A percentile compares a stretch with the other conserved stretches of the same genome.
Conservation (phyloP, 1,140 invertebrate species). For the Dendroctonus ponderosae region DNA sequence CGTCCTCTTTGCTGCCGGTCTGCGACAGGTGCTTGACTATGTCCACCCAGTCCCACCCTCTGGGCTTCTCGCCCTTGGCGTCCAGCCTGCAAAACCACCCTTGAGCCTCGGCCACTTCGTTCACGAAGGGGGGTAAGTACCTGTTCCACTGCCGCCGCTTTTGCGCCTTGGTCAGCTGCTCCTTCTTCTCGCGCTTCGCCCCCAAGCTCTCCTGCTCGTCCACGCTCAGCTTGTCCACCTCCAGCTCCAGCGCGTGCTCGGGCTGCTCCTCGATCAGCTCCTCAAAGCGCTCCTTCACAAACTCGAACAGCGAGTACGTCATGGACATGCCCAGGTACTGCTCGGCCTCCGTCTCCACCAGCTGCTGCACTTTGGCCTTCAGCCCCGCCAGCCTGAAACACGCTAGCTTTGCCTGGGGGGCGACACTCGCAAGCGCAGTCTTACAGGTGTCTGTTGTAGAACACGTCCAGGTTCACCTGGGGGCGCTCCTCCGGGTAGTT, state of each 20-base stretch:
- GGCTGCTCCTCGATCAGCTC: slow-evolving; percentile 72
- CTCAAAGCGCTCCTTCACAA: slow-evolving; percentile 77
- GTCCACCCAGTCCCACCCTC: slow-evolving; percentile 94
- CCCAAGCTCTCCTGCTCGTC: slow-evolving; percentile 14
- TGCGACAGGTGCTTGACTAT: slow-evolving; percentile 94
- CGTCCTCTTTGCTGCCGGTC: slow-evolving; percentile 61
- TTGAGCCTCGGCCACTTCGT: neutral
- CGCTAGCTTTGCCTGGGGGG: too few species aligned
- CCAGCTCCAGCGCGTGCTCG: slow-evolving; percentile 51
- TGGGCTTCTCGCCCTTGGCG: slow-evolving; percentile 76
- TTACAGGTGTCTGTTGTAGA: slow-evolving; percentile 93
- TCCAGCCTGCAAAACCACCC: slow-evolving; percentile 58
- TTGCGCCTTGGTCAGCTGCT: slow-evolving; percentile 87
- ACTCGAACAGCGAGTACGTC: slow-evolving; percentile 94
- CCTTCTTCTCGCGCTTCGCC: slow-evolving; percentile 60
- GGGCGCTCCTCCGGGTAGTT: slow-evolving; percentile 84
- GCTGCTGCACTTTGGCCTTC: slow-evolving; percentile 68
- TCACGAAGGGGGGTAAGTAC: neutral
- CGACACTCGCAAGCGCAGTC: slow-evolving; percentile 38
- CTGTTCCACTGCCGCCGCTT: slow-evolving; percentile 83
- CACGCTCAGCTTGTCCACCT: slow-evolving; percentile 52
- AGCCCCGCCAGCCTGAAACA: slow-evolving; percentile 55
- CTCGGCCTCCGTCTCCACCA: slow-evolving; percentile 70
- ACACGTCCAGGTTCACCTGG: slow-evolving; percentile 81
- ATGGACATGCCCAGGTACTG: slow-evolving; percentile 85